Percentiles rank a stretch among this genome's conserved stretches.
These are phyloP conservation scores for Himantopus leucocephalus DNA, from an alignment of 2,113 vertebrate species.

Conservation along the genomic window DNA sequence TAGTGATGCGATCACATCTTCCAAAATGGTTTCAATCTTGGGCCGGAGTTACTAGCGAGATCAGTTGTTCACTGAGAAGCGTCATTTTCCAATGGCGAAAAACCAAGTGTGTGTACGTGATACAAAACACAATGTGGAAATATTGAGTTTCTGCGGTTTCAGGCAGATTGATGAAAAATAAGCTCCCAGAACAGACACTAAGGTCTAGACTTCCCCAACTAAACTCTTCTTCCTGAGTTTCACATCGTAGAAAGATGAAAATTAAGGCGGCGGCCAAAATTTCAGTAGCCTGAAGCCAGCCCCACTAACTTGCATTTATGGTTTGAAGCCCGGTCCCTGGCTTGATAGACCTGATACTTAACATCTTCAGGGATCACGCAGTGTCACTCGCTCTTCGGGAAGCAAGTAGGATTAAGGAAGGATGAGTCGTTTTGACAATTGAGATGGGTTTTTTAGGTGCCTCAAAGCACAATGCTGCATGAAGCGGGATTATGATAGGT, in stretches of 20 bases:
- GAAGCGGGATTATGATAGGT: conserved; percentile 24
- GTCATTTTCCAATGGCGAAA: background rate
- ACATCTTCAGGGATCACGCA: background rate
- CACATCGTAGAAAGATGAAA: background rate
- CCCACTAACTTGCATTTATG: background rate
- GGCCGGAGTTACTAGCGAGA: background rate
- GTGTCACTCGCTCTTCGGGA: background rate
- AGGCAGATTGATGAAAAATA: background rate
- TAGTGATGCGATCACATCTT: background rate
- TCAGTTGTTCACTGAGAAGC: background rate
- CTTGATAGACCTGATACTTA: background rate
- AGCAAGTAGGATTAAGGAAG: conserved; percentile 42
- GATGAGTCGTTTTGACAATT: conserved; percentile 15
- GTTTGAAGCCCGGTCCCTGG: background rate
- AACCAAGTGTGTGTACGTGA: fast-evolving
- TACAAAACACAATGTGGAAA: background rate
- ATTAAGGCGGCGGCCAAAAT: background rate
- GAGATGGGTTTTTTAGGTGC: background rate
- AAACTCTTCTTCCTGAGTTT: background rate
- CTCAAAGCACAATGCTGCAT: background rate
- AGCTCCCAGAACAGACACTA: background rate
- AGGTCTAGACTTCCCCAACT: background rate
- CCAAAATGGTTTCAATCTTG: background rate
- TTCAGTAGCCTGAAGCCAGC: background rate
- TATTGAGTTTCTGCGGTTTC: background rate